These are phyloP conservation scores for Salarias fasciatus DNA, from an alignment of 2,797 vertebrate genomes.

Conservation along the genomic window DNA sequence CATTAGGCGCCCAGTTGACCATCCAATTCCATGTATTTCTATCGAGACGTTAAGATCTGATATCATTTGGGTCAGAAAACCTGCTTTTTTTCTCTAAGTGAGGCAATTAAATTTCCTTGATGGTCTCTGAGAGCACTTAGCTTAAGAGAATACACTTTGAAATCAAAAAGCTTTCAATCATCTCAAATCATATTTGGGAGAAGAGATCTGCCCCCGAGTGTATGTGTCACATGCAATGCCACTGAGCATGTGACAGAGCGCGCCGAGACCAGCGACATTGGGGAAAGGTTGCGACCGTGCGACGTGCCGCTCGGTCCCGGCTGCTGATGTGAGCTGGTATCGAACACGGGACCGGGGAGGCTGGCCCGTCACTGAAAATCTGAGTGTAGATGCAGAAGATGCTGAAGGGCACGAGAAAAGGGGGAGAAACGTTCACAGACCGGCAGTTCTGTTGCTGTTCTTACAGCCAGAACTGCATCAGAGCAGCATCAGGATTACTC, in stretches of 20 bases:
- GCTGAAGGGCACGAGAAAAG: slow-evolving; percentile 32
- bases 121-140: slow-evolving; percentile 99
- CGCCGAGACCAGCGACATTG: slow-evolving; percentile 88
- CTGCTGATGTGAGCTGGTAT: slow-evolving; percentile 75
- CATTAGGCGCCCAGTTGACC: slow-evolving; percentile 94
- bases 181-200: slow-evolving; percentile 97
- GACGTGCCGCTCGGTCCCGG: slow-evolving; percentile 89
- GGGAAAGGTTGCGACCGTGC: slow-evolving; percentile 86
- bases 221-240: slow-evolving; percentile 90
- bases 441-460: not conserved
- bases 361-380: too few relatives aligned
- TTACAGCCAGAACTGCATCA: too few relatives aligned
- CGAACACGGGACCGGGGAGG: slow-evolving; percentile 49
- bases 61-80: slow-evolving; percentile 99
- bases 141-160: slow-evolving; percentile 99
- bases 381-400: slow-evolving; percentile 32
- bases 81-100: slow-evolving; percentile 87
- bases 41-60: slow-evolving; percentile 98
- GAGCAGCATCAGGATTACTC: too few relatives aligned
- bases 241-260: slow-evolving; percentile 91
- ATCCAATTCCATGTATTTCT: slow-evolving; percentile 98
- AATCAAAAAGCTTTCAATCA: slow-evolving; percentile 99
- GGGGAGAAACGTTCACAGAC: slow-evolving; percentile 17
- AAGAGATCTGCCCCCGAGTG: slow-evolving; percentile 89
- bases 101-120: slow-evolving; percentile 99